Evolutionary conservation across 2,797 vertebrate genomes (phyloP).

Genomic region (Aldrovandia affinis): DNA sequence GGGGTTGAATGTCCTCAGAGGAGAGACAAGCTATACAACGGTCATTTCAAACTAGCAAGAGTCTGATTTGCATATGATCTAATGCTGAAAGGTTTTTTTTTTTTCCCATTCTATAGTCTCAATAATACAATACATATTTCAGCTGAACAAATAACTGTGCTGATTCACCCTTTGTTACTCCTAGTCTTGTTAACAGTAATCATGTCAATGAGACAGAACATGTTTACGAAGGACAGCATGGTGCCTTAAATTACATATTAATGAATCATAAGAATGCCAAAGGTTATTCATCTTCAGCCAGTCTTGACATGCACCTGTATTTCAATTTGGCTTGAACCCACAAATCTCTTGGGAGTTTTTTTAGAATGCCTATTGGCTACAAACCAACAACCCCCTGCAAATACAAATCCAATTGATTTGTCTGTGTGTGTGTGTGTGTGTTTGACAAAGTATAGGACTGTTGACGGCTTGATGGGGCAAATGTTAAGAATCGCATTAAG

Average conservation of each 20-base stretch:
- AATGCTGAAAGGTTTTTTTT: constrained; percentile 5
- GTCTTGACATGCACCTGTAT: constrained; percentile 44
- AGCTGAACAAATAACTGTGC: neutral
- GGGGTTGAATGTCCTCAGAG: constrained; percentile 24
- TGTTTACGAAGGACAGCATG: neutral
- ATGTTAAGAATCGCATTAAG: neutral
- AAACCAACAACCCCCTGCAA: neutral
- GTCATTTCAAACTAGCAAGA: constrained; percentile 20
- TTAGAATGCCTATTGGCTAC: neutral
- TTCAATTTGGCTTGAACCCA: constrained; percentile 43
- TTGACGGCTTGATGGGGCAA: neutral
- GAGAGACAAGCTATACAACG: neutral
- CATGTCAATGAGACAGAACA: neutral
- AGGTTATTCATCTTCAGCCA: constrained; percentile 12
- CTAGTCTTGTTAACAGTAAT: neutral
- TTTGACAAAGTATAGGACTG: constrained; percentile 21
- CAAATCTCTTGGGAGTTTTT: neutral
- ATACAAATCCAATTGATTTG: constrained; percentile 31
- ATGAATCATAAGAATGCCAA: neutral
- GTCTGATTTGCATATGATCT: constrained; percentile 17
- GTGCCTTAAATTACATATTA: neutral
- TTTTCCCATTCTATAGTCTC: neutral
- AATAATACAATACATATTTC: neutral
- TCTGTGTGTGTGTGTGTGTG: neutral
- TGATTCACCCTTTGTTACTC: neutral